Evolutionary conservation across 2,113 vertebrate genomes (phyloP).

Genomic region (Syngnathoides biaculeatus): DNA sequence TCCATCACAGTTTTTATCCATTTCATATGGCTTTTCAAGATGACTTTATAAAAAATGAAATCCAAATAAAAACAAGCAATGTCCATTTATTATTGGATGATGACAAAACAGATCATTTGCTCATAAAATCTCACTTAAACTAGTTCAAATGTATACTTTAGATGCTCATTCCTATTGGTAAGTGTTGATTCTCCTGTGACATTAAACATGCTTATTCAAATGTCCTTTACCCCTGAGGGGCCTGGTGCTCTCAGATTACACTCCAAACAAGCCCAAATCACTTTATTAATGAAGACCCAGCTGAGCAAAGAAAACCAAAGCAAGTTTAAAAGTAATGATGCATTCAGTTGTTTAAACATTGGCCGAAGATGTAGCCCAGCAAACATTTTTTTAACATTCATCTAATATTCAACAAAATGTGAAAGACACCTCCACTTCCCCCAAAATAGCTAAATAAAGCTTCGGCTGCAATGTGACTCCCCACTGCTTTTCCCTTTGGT

Average conservation of each 20-base stretch:
- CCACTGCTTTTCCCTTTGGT: conserved; percentile 34
- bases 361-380: neutral
- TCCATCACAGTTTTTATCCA: no score
- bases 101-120: neutral
- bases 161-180: neutral
- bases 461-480: conserved; percentile 24
- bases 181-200: conserved; percentile 1
- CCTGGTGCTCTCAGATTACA: conserved; percentile 40
- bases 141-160: neutral
- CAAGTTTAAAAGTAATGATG: neutral
- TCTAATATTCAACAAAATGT: neutral
- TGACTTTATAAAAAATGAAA: no score
- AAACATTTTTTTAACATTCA: neutral
- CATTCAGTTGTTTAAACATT: neutral
- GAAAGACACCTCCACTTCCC: neutral
- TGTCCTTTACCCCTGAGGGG: conserved; percentile 5
- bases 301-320: neutral
- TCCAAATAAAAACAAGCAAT: neutral
- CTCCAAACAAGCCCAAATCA: conserved; percentile 45
- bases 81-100: no score
- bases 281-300: conserved; percentile 39
- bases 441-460: conserved; percentile 8
- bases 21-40: no score
- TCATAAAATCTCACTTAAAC: neutral
- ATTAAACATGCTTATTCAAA: conserved; percentile 39